phyloP scores from a whole-genome alignment of 2,797 vertebrate species.

The Acipenser oxyrinchus region DNA sequence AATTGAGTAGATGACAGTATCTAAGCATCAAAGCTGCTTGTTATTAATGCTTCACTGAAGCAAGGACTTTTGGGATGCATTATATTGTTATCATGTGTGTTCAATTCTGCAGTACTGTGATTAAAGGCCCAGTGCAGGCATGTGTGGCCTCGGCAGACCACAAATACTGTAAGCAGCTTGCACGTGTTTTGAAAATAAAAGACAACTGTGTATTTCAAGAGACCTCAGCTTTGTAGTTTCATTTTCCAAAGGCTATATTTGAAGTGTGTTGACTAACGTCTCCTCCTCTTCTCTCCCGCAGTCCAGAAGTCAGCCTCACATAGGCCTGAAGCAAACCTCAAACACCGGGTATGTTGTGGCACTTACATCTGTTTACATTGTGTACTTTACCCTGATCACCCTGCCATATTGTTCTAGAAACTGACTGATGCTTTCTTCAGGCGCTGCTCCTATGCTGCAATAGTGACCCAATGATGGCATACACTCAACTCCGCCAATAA shows the following conservation, averaged over 20 bases:
- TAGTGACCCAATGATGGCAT: too few relatives aligned
- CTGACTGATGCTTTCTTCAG: too few relatives aligned
- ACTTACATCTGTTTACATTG: background rate
- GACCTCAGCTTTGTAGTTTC: background rate
- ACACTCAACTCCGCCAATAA: too few relatives aligned
- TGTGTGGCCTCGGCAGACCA: too few relatives aligned
- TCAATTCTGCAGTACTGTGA: background rate
- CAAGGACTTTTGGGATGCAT: constrained; percentile 6
- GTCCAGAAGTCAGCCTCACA: constrained; percentile 32
- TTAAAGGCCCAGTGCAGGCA: background rate
- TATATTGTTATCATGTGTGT: background rate
- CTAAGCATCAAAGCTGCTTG: constrained; percentile 13
- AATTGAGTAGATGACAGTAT: constrained; percentile 11
- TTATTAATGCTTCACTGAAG: constrained; percentile 4
- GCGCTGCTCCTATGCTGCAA: too few relatives aligned
- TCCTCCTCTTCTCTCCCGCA: constrained; percentile 18
- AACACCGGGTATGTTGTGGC: constrained; percentile 35
- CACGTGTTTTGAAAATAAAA: too few relatives aligned
- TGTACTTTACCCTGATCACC: background rate
- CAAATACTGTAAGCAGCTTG: too few relatives aligned
- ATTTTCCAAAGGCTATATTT: background rate
- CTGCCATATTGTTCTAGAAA: too few relatives aligned
- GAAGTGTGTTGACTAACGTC: background rate
- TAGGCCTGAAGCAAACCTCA: constrained; percentile 34
- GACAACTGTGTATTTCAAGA: background rate